Evolutionary conservation across 2,888 invertebrate species (phyloP).

Genomic region (Brachyptera putata): DNA sequence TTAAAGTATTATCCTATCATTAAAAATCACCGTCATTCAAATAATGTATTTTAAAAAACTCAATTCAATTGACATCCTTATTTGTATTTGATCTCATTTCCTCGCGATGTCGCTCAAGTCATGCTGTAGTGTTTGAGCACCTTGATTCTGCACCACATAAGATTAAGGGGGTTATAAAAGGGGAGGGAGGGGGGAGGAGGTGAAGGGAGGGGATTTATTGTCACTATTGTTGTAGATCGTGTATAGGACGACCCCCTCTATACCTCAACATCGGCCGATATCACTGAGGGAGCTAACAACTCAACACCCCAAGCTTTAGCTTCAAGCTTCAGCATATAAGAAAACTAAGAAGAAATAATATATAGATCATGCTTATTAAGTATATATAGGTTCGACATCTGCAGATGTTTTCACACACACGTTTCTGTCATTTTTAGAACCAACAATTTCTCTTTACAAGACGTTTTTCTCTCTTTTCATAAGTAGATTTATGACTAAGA

Average conservation of each 20-base stretch:
- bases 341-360: constrained; percentile 1
- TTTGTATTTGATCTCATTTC: too few relatives aligned
- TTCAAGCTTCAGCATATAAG: too few relatives aligned
- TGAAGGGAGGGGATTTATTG: neutral
- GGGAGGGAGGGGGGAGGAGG: too few relatives aligned
- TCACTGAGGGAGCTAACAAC: neutral
- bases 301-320: constrained; percentile 14
- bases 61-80: too few relatives aligned
- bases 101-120: too few relatives aligned
- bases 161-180: neutral
- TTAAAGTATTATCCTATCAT: too few relatives aligned
- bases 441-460: neutral
- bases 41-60: too few relatives aligned
- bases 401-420: too few relatives aligned
- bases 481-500: constrained; percentile 12
- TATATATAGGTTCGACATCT: neutral
- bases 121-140: too few relatives aligned
- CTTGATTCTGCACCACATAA: too few relatives aligned
- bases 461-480: constrained; percentile 5
- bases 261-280: neutral
- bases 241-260: constrained; percentile 4
- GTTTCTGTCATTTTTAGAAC: neutral
- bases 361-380: constrained; percentile 21
- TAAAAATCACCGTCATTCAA: too few relatives aligned
- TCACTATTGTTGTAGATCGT: constrained; percentile 8